Conservation (phyloP, 2,113 vertebrate genomes). For the Tauraco erythrolophus region DNA sequence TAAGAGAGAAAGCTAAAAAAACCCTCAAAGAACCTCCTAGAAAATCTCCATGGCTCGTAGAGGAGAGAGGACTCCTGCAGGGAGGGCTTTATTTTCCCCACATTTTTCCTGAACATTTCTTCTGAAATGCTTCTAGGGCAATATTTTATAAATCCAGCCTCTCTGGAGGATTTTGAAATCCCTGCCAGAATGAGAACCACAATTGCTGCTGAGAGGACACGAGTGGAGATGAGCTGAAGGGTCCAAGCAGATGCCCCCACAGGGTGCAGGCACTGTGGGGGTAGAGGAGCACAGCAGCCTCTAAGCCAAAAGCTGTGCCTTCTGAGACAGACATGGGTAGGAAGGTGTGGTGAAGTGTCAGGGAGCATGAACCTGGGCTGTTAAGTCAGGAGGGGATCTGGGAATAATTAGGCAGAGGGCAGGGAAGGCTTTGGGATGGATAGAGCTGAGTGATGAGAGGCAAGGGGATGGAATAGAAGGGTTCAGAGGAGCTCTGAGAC, state of each 20-base stretch:
- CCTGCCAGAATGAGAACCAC: not conserved
- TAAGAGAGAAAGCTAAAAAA: not conserved
- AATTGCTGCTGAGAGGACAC: not conserved
- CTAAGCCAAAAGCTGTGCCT: not conserved
- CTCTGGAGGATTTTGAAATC: not conserved
- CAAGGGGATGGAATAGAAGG: not conserved
- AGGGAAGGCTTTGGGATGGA: not conserved
- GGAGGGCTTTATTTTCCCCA: not conserved
- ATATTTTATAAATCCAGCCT: not conserved
- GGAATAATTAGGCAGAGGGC: not conserved
- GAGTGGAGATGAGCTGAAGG: not conserved
- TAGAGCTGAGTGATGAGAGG: not conserved
- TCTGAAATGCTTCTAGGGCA: not conserved
- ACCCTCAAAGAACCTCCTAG: not conserved
- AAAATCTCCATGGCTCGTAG: not conserved
- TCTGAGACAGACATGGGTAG: not conserved
- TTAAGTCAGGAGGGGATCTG: not conserved
- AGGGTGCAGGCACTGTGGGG: too few relatives aligned
- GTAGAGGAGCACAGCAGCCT: not conserved
- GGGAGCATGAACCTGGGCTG: not conserved
- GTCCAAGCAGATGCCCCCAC: not conserved
- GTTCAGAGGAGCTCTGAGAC: not conserved
- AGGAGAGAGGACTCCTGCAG: not conserved
- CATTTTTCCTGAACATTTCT: not conserved
- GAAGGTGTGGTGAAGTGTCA: not conserved